These are phyloP conservation scores for Jordanella pulchra DNA, from an alignment of 2,797 vertebrate genomes.

Conservation along the genomic window DNA sequence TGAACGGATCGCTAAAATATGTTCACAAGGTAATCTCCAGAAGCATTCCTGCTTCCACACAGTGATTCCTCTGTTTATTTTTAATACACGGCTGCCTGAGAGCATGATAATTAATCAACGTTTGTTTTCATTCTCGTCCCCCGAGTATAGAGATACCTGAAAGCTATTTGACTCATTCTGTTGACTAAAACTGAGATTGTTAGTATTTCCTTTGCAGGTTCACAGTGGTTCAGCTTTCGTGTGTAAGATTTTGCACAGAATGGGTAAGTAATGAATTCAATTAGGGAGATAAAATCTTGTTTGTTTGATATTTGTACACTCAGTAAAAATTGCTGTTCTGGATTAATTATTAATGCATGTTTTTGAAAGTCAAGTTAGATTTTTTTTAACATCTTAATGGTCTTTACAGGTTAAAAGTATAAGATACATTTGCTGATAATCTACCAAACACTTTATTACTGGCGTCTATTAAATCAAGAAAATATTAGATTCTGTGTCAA, in stretches of 20 bases:
- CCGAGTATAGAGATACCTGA: background rate
- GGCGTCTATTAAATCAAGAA: background rate
- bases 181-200: background rate
- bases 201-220: background rate
- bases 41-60: background rate
- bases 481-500: background rate
- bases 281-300: too few relatives aligned
- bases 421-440: background rate
- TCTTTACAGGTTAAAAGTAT: too few relatives aligned
- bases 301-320: background rate
- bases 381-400: background rate
- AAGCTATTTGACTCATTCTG: background rate
- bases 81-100: background rate
- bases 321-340: background rate
- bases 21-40: background rate
- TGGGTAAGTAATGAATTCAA: background rate
- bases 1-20: background rate
- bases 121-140: conserved; percentile 3
- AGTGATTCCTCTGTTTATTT: background rate
- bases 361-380: background rate
- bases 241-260: background rate
- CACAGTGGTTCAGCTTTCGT: background rate
- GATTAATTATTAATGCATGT: background rate
- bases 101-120: background rate
- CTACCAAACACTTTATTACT: background rate